Evolutionary conservation across 2,113 vertebrate species (phyloP).

Genomic region (Crotalus horridus): DNA sequence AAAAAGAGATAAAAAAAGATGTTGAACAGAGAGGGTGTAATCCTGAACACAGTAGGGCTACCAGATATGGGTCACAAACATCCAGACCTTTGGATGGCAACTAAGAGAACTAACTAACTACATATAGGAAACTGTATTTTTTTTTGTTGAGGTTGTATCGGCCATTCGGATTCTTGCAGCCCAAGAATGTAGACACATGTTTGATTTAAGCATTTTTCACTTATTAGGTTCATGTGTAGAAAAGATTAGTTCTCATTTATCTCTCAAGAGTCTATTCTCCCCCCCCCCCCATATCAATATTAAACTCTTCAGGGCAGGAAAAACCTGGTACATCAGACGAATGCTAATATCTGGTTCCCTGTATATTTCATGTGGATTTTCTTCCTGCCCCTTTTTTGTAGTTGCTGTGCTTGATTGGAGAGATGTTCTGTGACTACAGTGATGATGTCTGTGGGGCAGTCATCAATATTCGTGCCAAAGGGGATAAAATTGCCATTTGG

Average conservation of each 20-base stretch:
- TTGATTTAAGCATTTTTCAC: not conserved
- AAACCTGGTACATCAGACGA: not conserved
- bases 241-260: not conserved
- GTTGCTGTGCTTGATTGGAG: slow-evolving; percentile 83
- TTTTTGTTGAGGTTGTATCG: not conserved
- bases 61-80: not conserved
- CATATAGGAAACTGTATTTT: not conserved
- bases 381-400: slow-evolving; percentile 25
- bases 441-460: slow-evolving; percentile 80
- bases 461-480: slow-evolving; percentile 81
- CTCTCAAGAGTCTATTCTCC: not conserved
- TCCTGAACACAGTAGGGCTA: not conserved
- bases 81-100: not conserved
- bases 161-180: not conserved
- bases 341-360: not conserved
- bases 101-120: not conserved
- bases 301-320: not conserved
- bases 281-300: not conserved
- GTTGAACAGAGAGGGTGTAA: not conserved
- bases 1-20: not conserved
- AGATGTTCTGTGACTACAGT: slow-evolving; percentile 75
- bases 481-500: slow-evolving; percentile 86
- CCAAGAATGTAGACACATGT: not conserved
- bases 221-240: not conserved
- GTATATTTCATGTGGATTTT: not conserved